Evolutionary conservation across 2,888 invertebrate species (phyloP).

Genomic region (Trypoxylon attenuatum): DNA sequence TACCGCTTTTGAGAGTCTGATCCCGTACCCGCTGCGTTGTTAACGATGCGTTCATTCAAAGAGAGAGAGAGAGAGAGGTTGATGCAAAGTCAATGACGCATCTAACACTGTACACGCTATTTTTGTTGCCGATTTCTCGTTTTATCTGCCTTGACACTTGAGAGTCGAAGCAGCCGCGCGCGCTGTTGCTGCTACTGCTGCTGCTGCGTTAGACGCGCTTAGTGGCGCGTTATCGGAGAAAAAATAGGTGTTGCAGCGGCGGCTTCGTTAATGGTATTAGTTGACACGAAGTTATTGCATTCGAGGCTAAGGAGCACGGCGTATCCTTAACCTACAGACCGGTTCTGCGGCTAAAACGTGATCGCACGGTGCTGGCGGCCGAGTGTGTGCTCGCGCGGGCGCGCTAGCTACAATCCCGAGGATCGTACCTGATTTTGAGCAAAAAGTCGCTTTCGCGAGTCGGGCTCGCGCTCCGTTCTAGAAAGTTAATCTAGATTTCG

Average conservation of each 20-base stretch:
- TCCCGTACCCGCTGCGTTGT: no score
- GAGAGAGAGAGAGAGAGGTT: no score
- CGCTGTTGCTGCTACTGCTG: background rate
- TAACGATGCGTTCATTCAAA: no score
- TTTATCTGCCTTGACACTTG: background rate
- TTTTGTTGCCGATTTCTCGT: background rate
- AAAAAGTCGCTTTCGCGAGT: slow-evolving; percentile 57
- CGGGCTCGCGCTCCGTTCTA: slow-evolving; percentile 38
- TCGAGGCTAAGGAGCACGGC: slow-evolving; percentile 38
- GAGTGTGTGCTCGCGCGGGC: no score
- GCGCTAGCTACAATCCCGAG: no score
- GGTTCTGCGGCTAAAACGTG: slow-evolving; percentile 61
- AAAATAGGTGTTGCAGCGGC: slow-evolving; percentile 5
- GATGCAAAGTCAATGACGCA: background rate
- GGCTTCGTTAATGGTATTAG: slow-evolving; percentile 29
- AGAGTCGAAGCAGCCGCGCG: no score
- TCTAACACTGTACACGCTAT: background rate
- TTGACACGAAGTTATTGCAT: slow-evolving; percentile 42
- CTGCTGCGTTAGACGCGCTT: background rate
- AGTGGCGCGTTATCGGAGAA: background rate
- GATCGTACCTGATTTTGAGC: slow-evolving; percentile 50
- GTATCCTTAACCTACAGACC: slow-evolving; percentile 72
- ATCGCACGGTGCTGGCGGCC: slow-evolving; percentile 42
- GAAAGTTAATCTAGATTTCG: slow-evolving; percentile 59
- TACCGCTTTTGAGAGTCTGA: no score